phyloP scores from a whole-genome alignment of 2,113 vertebrate species.

The Carassius carassius region DNA sequence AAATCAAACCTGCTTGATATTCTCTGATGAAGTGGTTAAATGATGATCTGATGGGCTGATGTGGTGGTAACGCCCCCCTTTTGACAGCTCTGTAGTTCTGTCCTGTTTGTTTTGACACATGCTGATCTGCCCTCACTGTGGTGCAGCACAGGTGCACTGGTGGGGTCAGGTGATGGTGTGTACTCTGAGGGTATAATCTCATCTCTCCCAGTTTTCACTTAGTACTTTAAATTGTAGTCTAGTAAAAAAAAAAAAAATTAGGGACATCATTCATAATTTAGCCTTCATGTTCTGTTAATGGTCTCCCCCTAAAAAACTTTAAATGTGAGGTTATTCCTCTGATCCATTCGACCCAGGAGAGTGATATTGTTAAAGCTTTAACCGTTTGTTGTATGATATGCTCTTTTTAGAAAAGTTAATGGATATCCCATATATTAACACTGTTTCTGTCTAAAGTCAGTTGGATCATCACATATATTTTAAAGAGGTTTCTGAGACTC shows the following conservation, averaged over 20 bases:
- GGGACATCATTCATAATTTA: background rate
- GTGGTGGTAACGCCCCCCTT: slow-evolving; percentile 33
- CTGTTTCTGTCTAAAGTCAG: background rate
- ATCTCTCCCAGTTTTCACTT: background rate
- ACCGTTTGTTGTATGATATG: background rate
- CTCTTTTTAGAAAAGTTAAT: background rate
- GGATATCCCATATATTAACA: background rate
- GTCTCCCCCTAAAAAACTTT: background rate
- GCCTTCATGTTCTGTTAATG: background rate
- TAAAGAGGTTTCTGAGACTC: background rate
- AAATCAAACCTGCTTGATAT: slow-evolving; percentile 10
- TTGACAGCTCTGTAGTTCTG: slow-evolving; percentile 34
- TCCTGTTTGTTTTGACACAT: slow-evolving; percentile 23
- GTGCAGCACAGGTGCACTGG: background rate
- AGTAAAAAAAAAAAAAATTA: background rate
- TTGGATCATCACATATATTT: background rate
- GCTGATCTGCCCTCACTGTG: slow-evolving; percentile 24
- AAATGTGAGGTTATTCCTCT: too few relatives aligned
- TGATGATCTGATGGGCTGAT: background rate
- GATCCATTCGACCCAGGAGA: background rate
- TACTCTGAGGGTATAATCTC: too few relatives aligned
- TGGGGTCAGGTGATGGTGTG: background rate
- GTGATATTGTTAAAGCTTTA: background rate
- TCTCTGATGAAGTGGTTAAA: background rate
- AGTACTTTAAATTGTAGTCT: background rate